Percentiles rank a stretch among this genome's conserved stretches.
Evolutionary conservation across 2,797 vertebrate genomes (phyloP).

Genomic region (Lagorchestes hirsutus): DNA sequence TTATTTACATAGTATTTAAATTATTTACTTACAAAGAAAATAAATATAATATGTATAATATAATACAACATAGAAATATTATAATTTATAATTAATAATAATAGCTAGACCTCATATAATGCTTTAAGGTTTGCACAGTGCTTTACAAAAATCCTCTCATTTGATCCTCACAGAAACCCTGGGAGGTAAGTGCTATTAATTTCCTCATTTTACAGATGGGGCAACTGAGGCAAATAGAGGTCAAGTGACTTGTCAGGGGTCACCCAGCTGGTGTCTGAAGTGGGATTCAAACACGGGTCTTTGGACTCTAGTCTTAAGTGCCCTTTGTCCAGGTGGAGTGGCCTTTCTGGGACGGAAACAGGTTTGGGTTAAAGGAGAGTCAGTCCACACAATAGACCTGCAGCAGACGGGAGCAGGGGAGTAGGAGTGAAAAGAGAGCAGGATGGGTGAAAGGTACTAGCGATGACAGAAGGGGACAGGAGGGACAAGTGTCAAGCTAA

Average conservation of each 20-base stretch:
- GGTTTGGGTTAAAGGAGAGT: too few relatives aligned
- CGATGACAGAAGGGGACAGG: not conserved
- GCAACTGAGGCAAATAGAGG: not conserved
- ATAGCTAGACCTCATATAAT: not conserved
- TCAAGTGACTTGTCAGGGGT: not conserved
- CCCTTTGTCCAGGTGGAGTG: too few relatives aligned
- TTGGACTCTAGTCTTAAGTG: too few relatives aligned
- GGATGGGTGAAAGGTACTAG: not conserved
- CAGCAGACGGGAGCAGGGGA: not conserved
- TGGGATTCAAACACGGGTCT: too few relatives aligned
- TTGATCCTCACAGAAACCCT: not conserved
- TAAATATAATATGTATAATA: not conserved
- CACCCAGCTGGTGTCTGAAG: too few relatives aligned
- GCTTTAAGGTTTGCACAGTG: not conserved
- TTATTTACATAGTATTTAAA: not conserved
- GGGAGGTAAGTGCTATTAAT: not conserved
- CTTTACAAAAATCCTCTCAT: not conserved
- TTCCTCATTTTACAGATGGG: not conserved
- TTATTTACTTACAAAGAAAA: too few relatives aligned
- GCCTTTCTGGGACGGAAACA: too few relatives aligned
- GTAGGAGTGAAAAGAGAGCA: not conserved
- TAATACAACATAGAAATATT: not conserved
- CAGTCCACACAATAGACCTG: too few relatives aligned
- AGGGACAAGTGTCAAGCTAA: not conserved
- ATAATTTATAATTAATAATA: too few relatives aligned